Conservation (phyloP, 64 coral and sea anemone species). For the Astreopora myriophthalma region DNA sequence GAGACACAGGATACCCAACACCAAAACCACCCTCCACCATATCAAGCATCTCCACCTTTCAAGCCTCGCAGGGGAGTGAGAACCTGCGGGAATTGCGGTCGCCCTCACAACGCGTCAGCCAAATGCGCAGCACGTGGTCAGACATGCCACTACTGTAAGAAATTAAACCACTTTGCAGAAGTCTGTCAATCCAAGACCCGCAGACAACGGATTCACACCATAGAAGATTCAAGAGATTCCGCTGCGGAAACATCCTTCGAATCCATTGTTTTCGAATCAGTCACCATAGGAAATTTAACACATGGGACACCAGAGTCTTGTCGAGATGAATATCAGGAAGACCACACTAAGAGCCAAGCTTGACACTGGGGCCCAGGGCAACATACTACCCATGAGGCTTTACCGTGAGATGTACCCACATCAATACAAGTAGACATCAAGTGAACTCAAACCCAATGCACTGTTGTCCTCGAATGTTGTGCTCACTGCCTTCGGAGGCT, state of each 20-base stretch:
- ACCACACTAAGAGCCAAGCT: slow-evolving; percentile 48
- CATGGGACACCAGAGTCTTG: neutral
- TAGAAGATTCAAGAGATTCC: too few relatives aligned
- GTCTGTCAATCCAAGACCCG: too few relatives aligned
- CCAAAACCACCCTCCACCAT: too few relatives aligned
- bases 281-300: neutral
- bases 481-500: slow-evolving; percentile 51
- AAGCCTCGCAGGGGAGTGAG: neutral
- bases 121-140: slow-evolving; percentile 62
- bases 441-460: neutral
- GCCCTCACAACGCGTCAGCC: neutral
- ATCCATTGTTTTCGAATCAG: too few relatives aligned
- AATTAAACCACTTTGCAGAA: too few relatives aligned
- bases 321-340: neutral
- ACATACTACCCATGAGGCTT: slow-evolving; percentile 50
- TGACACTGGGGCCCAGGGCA: slow-evolving; percentile 53
- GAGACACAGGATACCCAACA: slow-evolving; percentile 22
- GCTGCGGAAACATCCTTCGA: neutral
- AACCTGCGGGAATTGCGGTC: slow-evolving; percentile 46
- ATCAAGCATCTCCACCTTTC: too few relatives aligned
- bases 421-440: neutral
- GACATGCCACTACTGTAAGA: slow-evolving; percentile 59
- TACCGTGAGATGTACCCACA: slow-evolving; percentile 51
- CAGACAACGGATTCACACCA: too few relatives aligned
- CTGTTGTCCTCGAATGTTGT: slow-evolving; percentile 24